Percentiles rank a stretch among this genome's conserved stretches.
Conservation (phyloP, 2,888 invertebrate species). For the Rhamnusium bicolor region DNA sequence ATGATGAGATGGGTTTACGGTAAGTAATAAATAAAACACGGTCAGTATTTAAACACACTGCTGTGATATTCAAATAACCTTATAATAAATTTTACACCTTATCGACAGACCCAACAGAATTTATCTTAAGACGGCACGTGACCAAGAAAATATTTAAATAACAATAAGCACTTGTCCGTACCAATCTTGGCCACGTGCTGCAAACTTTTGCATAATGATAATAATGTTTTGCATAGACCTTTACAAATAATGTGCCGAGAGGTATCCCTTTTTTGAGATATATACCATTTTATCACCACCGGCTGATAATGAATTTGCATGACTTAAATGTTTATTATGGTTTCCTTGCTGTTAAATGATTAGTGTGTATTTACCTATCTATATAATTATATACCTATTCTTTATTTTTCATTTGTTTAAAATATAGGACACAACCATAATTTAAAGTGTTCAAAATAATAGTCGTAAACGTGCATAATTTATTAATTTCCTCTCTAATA, state of each 20-base stretch:
- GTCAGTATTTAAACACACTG: too few relatives aligned
- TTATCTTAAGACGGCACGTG: background rate
- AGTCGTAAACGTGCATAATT: background rate
- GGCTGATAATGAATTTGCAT: background rate
- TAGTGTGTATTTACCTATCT: background rate
- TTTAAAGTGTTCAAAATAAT: constrained; percentile 4
- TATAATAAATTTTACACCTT: too few relatives aligned
- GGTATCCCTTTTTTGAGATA: background rate
- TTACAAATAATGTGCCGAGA: background rate
- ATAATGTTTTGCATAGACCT: background rate
- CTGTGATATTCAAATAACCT: too few relatives aligned
- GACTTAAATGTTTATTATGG: background rate
- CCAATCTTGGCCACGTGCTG: background rate
- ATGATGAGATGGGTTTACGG: too few relatives aligned
- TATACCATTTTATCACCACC: background rate
- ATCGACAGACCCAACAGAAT: background rate
- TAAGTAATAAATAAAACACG: too few relatives aligned
- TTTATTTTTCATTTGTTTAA: background rate
- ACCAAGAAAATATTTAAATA: background rate
- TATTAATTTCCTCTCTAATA: background rate
- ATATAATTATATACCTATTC: background rate
- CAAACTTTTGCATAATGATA: background rate
- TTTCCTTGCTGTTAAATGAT: too few relatives aligned
- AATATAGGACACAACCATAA: background rate
- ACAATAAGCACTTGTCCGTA: background rate